Evolutionary conservation across 2,113 vertebrate species (phyloP).

Genomic region (Poeciliopsis prolifica): DNA sequence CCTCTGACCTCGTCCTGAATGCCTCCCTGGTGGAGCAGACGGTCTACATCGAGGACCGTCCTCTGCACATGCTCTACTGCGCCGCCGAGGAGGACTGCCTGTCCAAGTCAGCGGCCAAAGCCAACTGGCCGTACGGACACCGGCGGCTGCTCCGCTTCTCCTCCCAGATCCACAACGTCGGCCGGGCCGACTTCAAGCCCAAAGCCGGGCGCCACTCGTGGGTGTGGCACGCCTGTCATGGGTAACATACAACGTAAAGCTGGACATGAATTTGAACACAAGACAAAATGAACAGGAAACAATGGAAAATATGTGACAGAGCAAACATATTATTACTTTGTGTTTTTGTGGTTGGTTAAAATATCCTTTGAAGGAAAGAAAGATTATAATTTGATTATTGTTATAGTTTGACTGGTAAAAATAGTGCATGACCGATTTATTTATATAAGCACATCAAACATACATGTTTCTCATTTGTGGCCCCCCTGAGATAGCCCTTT

Average conservation of each 20-base stretch:
- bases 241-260: conserved; percentile 69
- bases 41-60: conserved; percentile 95
- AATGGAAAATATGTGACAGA: too few species aligned
- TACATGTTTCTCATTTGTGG: too few species aligned
- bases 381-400: too few species aligned
- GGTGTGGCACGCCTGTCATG: conserved; percentile 98
- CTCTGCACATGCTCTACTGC: conserved; percentile 97
- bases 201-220: conserved; percentile 96
- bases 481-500: too few species aligned
- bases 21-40: conserved; percentile 92
- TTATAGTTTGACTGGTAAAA: too few species aligned
- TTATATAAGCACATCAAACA: too few species aligned
- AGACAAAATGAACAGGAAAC: not conserved
- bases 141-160: conserved; percentile 97
- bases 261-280: too few species aligned
- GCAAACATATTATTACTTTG: too few species aligned
- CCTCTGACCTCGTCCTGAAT: conserved; percentile 93
- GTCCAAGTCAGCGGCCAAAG: conserved; percentile 86
- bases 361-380: too few species aligned
- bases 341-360: too few species aligned
- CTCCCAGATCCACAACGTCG: conserved; percentile 97
- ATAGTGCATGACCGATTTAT: too few species aligned
- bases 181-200: conserved; percentile 94
- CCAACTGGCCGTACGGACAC: conserved; percentile 97
- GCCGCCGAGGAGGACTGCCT: conserved; percentile 96